phyloP scores from a whole-genome alignment of 2,888 invertebrate genomes.

The Neuroscelio doddi region DNA sequence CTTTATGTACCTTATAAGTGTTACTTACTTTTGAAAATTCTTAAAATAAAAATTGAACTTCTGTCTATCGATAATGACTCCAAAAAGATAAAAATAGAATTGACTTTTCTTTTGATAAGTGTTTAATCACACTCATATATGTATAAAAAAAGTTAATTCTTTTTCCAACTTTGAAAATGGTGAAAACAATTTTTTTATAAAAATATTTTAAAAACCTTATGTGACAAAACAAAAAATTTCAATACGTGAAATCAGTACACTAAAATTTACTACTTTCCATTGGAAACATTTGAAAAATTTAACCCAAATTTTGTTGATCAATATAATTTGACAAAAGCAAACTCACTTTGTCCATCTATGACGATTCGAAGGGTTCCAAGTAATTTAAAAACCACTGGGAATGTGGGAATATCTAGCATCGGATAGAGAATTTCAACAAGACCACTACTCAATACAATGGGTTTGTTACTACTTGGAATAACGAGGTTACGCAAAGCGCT shows the following conservation, averaged over 20 bases:
- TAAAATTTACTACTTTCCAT: neutral
- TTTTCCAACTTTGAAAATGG: no score
- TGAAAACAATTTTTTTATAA: no score
- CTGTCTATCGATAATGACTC: no score
- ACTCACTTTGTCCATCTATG: slow-evolving; percentile 85
- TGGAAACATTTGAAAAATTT: neutral
- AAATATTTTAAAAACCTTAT: no score
- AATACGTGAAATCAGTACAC: neutral
- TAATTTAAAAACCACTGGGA: slow-evolving; percentile 89
- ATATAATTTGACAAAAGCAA: neutral
- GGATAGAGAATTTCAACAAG: slow-evolving; percentile 83
- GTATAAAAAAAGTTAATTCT: no score
- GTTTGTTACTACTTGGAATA: slow-evolving; percentile 84
- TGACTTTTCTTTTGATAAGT: no score
- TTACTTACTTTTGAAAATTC: no score
- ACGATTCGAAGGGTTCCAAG: slow-evolving; percentile 90
- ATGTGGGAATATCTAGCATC: slow-evolving; percentile 79
- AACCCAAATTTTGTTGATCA: neutral
- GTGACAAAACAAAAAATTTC: slow-evolving; percentile 1
- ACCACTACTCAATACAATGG: slow-evolving; percentile 80
- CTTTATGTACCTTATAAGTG: no score
- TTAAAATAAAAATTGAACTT: no score
- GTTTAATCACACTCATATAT: no score
- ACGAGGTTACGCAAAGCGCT: slow-evolving; percentile 86
- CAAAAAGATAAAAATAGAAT: no score